Evolutionary conservation across 2,888 invertebrate species (phyloP).

Genomic region (Elysia crispata): DNA sequence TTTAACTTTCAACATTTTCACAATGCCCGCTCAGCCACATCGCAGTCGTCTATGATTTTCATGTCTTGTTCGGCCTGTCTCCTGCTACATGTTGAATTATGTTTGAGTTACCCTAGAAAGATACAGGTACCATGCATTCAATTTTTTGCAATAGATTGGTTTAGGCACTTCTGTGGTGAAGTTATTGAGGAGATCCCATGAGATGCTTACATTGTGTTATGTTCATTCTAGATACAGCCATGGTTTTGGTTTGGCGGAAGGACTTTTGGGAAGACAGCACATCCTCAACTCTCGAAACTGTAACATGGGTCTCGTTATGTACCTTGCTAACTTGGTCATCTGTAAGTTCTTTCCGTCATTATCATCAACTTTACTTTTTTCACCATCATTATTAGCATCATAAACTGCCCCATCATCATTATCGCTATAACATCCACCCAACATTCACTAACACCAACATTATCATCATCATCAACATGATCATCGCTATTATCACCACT

Average conservation of each 20-base stretch:
- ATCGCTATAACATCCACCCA: not conserved
- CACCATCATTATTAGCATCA: not conserved
- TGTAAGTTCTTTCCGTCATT: slow-evolving; percentile 81
- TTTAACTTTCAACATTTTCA: too few species aligned
- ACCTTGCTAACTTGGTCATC: slow-evolving; percentile 83
- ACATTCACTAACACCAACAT: not conserved
- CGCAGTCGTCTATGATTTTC: too few species aligned
- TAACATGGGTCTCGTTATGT: slow-evolving; percentile 87
- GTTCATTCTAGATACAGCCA: slow-evolving; percentile 85
- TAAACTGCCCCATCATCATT: not conserved
- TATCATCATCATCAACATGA: not conserved
- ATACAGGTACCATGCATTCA: too few species aligned
- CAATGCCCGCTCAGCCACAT: too few species aligned
- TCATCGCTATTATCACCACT: too few species aligned
- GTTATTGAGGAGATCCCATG: too few species aligned
- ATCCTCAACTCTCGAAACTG: slow-evolving; percentile 88
- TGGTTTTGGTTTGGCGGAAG: slow-evolving; percentile 88
- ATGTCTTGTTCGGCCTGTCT: too few species aligned
- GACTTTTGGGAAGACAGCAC: slow-evolving; percentile 82
- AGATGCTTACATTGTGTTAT: too few species aligned
- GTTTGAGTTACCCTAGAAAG: too few species aligned
- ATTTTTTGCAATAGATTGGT: too few species aligned
- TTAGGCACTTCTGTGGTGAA: too few species aligned
- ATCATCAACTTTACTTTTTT: slow-evolving; percentile 43
- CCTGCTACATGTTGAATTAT: too few species aligned